Percentiles rank a stretch among this genome's conserved stretches.
Evolutionary conservation across 2,888 invertebrate genomes (phyloP).

Genomic region (Hybos culiciformis): DNA sequence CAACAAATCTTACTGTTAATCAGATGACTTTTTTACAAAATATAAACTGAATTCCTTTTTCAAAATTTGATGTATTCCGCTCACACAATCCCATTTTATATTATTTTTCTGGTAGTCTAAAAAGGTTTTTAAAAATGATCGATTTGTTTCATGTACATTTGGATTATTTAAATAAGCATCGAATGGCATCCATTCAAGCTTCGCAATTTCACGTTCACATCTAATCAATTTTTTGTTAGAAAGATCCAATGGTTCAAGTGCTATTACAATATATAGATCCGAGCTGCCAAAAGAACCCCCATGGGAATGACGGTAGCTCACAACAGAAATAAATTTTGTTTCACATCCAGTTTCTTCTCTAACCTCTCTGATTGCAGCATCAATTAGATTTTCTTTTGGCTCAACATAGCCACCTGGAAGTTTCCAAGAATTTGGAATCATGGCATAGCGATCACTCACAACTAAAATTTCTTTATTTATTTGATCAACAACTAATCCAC

Average conservation of each 20-base stretch:
- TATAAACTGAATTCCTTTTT: slow-evolving; percentile 29
- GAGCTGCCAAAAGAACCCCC: slow-evolving; percentile 65
- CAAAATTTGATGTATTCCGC: slow-evolving; percentile 32
- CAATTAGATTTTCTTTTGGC: slow-evolving; percentile 58
- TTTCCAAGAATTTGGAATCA: slow-evolving; percentile 55
- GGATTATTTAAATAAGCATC: slow-evolving; percentile 57
- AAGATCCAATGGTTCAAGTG: slow-evolving; percentile 48
- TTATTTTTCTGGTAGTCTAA: slow-evolving; percentile 48
- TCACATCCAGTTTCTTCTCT: slow-evolving; percentile 79
- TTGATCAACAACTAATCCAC: slow-evolving; percentile 71
- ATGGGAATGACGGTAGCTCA: slow-evolving; percentile 68
- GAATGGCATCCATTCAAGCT: slow-evolving; percentile 70
- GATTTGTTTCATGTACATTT: slow-evolving; percentile 57
- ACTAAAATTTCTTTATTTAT: slow-evolving; percentile 63
- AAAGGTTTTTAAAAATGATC: slow-evolving; percentile 50
- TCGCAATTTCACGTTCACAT: slow-evolving; percentile 63
- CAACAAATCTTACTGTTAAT: too few relatives aligned
- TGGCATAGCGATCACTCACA: slow-evolving; percentile 53
- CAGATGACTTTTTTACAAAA: slow-evolving; percentile 25
- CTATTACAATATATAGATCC: slow-evolving; percentile 71
- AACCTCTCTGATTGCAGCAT: slow-evolving; percentile 75
- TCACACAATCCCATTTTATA: slow-evolving; percentile 44
- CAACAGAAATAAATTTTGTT: slow-evolving; percentile 58
- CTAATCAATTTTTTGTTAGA: slow-evolving; percentile 52
- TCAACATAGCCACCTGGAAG: slow-evolving; percentile 86